phyloP scores from a whole-genome alignment of 1,140 invertebrate genomes.

The Macrostomum lignano region DNA sequence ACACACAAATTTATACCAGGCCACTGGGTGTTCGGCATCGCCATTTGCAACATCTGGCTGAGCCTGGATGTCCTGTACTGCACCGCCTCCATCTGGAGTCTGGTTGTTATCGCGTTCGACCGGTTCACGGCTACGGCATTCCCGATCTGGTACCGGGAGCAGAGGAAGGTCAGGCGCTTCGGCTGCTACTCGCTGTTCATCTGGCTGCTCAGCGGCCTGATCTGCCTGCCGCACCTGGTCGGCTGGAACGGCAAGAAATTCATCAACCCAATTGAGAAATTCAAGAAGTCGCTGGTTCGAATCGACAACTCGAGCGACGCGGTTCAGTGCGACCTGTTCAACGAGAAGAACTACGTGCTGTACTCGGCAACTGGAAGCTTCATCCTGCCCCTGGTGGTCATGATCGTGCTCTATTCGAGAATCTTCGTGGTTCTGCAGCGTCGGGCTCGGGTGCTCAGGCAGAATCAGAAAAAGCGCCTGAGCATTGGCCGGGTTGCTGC shows the following conservation, averaged over 20 bases:
- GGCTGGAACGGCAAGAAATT: conserved; percentile 12
- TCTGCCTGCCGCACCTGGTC: conserved; percentile 23
- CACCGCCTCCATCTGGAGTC: conserved; percentile 28
- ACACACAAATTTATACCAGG: no score
- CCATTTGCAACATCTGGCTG: conserved; percentile 11
- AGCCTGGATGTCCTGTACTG: conserved; percentile 24
- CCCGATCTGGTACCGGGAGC: conserved; percentile 26
- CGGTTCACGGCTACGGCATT: conserved; percentile 26
- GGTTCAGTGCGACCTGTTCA: conserved; percentile 22
- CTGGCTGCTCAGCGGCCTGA: conserved; percentile 23
- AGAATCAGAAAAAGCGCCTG: no score
- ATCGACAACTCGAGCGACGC: conserved; percentile 13
- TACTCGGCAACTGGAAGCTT: conserved; percentile 78
- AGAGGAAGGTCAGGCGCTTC: conserved; percentile 14
- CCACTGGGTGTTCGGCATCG: conserved; percentile 24
- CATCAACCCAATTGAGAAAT: background rate
- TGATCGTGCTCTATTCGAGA: conserved; percentile 80
- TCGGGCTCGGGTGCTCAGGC: conserved; percentile 6
- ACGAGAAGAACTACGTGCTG: conserved; percentile 53
- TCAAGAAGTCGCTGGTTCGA: conserved; percentile 1
- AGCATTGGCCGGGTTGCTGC: no score
- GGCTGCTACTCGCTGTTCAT: conserved; percentile 22
- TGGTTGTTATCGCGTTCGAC: conserved; percentile 26
- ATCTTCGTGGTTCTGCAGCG: conserved; percentile 44
- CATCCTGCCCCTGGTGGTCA: conserved; percentile 75